These are phyloP conservation scores for Parelbella ahira DNA, from an alignment of 2,888 invertebrate genomes.

Conservation along the genomic window DNA sequence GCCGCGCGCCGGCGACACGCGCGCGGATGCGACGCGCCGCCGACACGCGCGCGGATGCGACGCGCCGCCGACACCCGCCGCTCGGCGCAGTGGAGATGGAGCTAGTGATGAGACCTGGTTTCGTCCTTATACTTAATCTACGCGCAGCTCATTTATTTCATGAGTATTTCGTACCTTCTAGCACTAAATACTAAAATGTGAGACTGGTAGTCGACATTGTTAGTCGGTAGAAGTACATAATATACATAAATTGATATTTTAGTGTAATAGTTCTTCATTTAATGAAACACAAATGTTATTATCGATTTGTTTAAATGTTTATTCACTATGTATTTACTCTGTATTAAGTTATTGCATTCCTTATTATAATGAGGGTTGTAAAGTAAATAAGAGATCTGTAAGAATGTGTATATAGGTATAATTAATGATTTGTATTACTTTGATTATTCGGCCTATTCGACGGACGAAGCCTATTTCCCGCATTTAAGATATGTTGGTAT, in stretches of 20 bases:
- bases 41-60: slow-evolving; percentile 34
- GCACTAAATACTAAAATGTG: slow-evolving; percentile 78
- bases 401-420: slow-evolving; percentile 61
- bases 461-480: slow-evolving; percentile 39
- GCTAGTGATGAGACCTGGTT: slow-evolving; percentile 63
- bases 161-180: slow-evolving; percentile 71
- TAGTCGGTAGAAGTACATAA: slow-evolving; percentile 68
- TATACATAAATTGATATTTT: slow-evolving; percentile 71
- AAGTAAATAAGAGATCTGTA: slow-evolving; percentile 56
- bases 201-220: slow-evolving; percentile 80
- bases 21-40: slow-evolving; percentile 31
- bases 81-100: too few relatives aligned
- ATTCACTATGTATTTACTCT: slow-evolving; percentile 59
- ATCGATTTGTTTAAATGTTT: slow-evolving; percentile 63
- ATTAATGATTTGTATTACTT: slow-evolving; percentile 52
- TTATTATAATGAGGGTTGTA: slow-evolving; percentile 64
- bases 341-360: slow-evolving; percentile 64
- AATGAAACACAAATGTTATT: slow-evolving; percentile 59
- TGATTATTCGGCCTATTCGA: slow-evolving; percentile 65
- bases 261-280: slow-evolving; percentile 68
- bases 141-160: slow-evolving; percentile 69
- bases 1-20: slow-evolving; percentile 30
- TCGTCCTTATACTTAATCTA: slow-evolving; percentile 60
- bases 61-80: too few relatives aligned
- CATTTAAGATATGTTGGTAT: slow-evolving; percentile 14